Conservation (phyloP, 1,140 invertebrate genomes). For the Aphidius gifuensis region DNA sequence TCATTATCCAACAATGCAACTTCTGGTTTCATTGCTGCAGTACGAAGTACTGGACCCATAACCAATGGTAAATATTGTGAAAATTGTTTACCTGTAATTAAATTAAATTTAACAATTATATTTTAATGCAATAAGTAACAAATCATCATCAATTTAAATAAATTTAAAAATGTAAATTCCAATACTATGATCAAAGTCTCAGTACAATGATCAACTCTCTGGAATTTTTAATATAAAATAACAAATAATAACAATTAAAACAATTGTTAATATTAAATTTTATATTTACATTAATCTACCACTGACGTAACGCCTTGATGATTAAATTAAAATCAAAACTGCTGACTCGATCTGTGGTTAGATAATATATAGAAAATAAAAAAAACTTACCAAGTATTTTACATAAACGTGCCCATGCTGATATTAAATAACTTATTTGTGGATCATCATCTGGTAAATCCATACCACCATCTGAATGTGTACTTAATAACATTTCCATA, state of each 20-base stretch:
- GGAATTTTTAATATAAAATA: neutral
- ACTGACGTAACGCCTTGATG: conserved; percentile 39
- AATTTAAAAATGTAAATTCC: neutral
- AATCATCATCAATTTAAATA: no score
- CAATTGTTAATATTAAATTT: conserved; percentile 31
- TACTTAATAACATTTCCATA: conserved; percentile 93
- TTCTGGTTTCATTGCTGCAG: conserved; percentile 95
- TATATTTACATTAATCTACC: conserved; percentile 39
- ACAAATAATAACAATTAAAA: conserved; percentile 33
- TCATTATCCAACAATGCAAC: conserved; percentile 94
- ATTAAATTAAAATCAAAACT: conserved; percentile 30
- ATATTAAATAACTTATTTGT: conserved; percentile 96
- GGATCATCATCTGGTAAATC: conserved; percentile 92
- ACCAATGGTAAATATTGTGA: conserved; percentile 96
- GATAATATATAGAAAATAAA: conserved; percentile 15
- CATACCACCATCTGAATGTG: conserved; percentile 70
- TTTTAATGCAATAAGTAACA: no score
- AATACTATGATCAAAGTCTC: neutral
- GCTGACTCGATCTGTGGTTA: conserved; percentile 41
- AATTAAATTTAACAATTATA: conserved; percentile 10
- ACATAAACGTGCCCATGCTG: conserved; percentile 98
- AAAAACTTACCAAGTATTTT: conserved; percentile 79
- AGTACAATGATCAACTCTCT: neutral
- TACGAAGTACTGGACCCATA: conserved; percentile 94
- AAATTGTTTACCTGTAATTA: conserved; percentile 74